Conservation (phyloP, 2,113 vertebrate species). For the Picathartes gymnocephalus region DNA sequence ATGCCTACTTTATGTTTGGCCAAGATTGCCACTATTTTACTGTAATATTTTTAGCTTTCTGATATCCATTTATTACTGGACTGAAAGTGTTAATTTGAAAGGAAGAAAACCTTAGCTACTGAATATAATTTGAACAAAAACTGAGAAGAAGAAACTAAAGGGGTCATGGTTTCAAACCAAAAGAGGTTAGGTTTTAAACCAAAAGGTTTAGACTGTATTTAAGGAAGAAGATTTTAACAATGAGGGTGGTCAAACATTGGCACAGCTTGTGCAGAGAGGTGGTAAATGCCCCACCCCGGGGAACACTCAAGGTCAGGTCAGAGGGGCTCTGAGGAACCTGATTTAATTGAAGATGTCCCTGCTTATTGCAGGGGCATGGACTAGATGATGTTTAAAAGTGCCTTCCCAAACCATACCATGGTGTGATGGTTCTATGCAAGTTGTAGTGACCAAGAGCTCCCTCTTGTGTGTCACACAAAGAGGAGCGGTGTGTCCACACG, state of each 20-base stretch:
- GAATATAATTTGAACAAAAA: not conserved
- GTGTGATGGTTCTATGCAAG: rapidly evolving
- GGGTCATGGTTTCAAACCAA: not conserved
- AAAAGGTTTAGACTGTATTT: not conserved
- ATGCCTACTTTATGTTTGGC: not conserved
- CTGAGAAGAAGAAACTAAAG: rapidly evolving
- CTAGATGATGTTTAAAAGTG: not conserved
- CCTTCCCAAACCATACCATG: not conserved
- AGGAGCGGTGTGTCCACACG: not conserved
- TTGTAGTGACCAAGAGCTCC: constrained; percentile 22
- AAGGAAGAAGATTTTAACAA: not conserved
- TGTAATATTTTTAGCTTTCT: not conserved
- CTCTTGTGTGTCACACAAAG: not conserved
- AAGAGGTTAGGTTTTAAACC: not conserved
- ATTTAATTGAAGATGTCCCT: not conserved
- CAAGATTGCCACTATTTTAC: not conserved
- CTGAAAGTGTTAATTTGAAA: not conserved
- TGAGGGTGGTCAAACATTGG: not conserved
- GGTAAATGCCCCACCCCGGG: not conserved
- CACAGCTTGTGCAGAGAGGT: not conserved
- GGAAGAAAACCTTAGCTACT: not conserved
- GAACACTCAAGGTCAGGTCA: not conserved
- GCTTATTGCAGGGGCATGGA: not conserved
- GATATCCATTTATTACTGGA: not conserved
- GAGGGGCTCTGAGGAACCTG: not conserved